Evolutionary conservation across 2,888 invertebrate species (phyloP).

Genomic region (Thera obeliscata): DNA sequence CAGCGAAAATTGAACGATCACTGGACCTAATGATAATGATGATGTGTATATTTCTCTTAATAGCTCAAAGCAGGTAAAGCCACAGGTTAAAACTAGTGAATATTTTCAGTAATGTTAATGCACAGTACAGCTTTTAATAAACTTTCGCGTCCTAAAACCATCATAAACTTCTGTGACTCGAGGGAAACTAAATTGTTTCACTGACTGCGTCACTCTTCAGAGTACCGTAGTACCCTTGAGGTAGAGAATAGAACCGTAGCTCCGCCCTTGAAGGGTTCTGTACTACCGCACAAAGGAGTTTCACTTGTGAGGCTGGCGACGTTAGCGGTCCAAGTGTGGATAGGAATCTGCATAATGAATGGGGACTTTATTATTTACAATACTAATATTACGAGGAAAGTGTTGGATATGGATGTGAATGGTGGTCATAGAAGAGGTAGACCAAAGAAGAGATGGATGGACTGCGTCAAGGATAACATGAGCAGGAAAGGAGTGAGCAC

Average conservation of each 20-base stretch:
- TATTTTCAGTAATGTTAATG: background rate
- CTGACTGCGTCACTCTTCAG: constrained; percentile 34
- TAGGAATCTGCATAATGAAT: constrained; percentile 6
- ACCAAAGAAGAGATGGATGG: too few relatives aligned
- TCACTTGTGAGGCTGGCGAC: constrained; percentile 45
- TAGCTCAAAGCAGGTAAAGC: background rate
- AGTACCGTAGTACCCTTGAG: constrained; percentile 8
- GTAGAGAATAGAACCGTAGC: constrained; percentile 3
- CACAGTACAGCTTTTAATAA: constrained; percentile 12
- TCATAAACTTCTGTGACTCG: constrained; percentile 10
- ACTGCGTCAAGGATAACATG: too few relatives aligned
- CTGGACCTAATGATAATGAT: too few relatives aligned
- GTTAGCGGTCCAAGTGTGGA: constrained; percentile 22
- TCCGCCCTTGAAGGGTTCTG: constrained; percentile 10
- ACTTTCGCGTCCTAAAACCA: constrained; percentile 10
- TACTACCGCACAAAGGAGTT: constrained; percentile 43
- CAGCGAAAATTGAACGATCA: too few relatives aligned
- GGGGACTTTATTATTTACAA: background rate
- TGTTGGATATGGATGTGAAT: too few relatives aligned
- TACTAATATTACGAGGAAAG: too few relatives aligned
- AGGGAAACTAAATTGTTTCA: constrained; percentile 45
- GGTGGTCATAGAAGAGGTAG: too few relatives aligned
- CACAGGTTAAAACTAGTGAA: background rate
- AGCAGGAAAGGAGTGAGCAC: too few relatives aligned
- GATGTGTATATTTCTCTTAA: background rate